Percentiles rank a stretch among this genome's conserved stretches.
Evolutionary conservation across 2,797 vertebrate species (phyloP).

Genomic region (Kryptopterus vitreolus): DNA sequence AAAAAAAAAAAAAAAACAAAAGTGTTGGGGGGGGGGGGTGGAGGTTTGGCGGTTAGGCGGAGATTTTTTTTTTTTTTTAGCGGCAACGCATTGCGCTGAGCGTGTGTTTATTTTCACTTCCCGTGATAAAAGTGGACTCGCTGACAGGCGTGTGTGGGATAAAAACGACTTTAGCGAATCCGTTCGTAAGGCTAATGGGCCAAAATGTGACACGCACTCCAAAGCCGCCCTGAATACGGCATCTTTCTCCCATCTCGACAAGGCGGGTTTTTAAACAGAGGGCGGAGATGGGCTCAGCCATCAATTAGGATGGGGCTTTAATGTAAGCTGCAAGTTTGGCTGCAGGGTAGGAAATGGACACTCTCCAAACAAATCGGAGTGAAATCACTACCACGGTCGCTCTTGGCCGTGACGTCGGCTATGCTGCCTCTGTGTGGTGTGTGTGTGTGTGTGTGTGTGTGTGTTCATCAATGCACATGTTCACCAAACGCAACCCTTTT

Average conservation of each 20-base stretch:
- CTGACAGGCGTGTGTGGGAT: constrained; percentile 4
- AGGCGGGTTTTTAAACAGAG: constrained; percentile 28
- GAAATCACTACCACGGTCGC: constrained; percentile 3
- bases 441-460: too few species aligned
- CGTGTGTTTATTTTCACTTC: constrained; percentile 40
- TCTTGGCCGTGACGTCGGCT: neutral
- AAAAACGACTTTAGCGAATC: constrained; percentile 32
- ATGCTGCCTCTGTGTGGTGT: too few species aligned
- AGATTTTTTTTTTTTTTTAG: too few species aligned
- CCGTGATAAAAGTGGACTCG: constrained; percentile 32
- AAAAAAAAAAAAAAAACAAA: too few species aligned
- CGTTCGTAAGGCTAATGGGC: constrained; percentile 18
- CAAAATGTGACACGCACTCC: constrained; percentile 24
- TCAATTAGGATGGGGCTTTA: constrained; percentile 40
- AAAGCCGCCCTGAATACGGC: constrained; percentile 16
- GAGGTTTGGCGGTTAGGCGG: neutral
- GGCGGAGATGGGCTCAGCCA: constrained; percentile 2
- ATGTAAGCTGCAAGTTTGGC: constrained; percentile 7
- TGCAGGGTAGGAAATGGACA: constrained; percentile 14
- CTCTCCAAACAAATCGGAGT: constrained; percentile 33
- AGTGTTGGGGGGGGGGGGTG: too few species aligned
- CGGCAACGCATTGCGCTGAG: constrained; percentile 9
- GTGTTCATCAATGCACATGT: too few species aligned
- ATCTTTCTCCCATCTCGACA: constrained; percentile 33
- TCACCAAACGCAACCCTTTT: too few species aligned